These are phyloP conservation scores for Tachycineta bicolor DNA, from an alignment of 2,113 vertebrate species.

Conservation along the genomic window DNA sequence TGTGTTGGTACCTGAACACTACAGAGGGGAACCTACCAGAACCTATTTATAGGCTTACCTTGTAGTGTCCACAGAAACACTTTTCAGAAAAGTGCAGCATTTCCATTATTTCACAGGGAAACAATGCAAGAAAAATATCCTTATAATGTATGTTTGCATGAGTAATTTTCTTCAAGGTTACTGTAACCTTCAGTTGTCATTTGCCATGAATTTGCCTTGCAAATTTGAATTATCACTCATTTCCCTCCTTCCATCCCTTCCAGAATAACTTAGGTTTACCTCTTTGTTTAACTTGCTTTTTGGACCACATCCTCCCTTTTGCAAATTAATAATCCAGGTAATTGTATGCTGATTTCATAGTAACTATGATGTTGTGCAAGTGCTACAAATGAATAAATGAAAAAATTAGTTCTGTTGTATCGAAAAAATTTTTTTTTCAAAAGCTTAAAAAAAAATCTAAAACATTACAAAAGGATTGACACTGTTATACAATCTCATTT, in stretches of 20 bases:
- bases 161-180: not conserved
- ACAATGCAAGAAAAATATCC: not conserved
- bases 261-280: constrained; percentile 18
- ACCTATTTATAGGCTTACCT: not conserved
- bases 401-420: not conserved
- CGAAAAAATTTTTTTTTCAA: not conserved
- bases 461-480: not conserved
- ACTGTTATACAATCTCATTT: not conserved
- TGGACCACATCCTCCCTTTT: constrained; percentile 37
- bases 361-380: not conserved
- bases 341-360: not conserved
- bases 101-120: not conserved
- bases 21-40: not conserved
- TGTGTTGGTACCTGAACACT: not conserved
- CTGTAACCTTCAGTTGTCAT: not conserved
- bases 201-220: constrained; percentile 6
- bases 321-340: constrained; percentile 37
- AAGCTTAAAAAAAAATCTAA: not conserved
- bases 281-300: constrained; percentile 42
- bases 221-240: constrained; percentile 19
- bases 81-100: not conserved
- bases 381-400: not conserved
- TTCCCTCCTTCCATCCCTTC: not conserved
- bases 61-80: not conserved
- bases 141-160: not conserved